A percentile compares a stretch with the other conserved stretches of the same genome.
Evolutionary conservation across 2,888 invertebrate species (phyloP).

Genomic region (Drosophila limbata): DNA sequence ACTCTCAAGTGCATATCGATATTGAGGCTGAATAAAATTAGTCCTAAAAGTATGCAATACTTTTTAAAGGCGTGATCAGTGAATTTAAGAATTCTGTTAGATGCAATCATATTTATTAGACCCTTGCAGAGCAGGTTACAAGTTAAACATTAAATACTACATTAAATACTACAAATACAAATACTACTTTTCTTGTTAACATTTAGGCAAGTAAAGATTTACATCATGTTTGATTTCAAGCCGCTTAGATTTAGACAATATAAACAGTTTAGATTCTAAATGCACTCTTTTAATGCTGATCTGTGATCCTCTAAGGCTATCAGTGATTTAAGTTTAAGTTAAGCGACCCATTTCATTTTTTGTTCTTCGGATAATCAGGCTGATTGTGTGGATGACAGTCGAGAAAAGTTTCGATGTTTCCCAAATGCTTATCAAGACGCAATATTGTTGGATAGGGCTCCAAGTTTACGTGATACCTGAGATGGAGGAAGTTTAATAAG

Average conservation of each 20-base stretch:
- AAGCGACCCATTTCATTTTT: slow-evolving; percentile 85
- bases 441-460: slow-evolving; percentile 94
- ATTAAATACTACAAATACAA: no score
- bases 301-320: neutral
- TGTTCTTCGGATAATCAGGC: slow-evolving; percentile 95
- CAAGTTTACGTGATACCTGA: slow-evolving; percentile 95
- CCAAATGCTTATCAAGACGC: slow-evolving; percentile 93
- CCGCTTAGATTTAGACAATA: neutral
- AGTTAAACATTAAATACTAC: no score
- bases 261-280: neutral
- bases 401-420: slow-evolving; percentile 94
- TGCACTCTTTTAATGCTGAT: neutral
- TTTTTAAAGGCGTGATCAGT: neutral
- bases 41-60: neutral
- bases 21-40: neutral
- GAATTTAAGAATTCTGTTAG: no score
- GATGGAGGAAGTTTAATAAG: neutral
- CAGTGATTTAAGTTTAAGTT: neutral
- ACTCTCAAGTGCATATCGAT: neutral
- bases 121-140: no score
- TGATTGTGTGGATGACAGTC: slow-evolving; percentile 95
- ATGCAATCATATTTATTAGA: neutral
- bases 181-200: no score
- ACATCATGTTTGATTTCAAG: neutral
- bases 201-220: no score